phyloP scores from a whole-genome alignment of 2,888 invertebrate genomes.

The Coelopa pilipes region DNA sequence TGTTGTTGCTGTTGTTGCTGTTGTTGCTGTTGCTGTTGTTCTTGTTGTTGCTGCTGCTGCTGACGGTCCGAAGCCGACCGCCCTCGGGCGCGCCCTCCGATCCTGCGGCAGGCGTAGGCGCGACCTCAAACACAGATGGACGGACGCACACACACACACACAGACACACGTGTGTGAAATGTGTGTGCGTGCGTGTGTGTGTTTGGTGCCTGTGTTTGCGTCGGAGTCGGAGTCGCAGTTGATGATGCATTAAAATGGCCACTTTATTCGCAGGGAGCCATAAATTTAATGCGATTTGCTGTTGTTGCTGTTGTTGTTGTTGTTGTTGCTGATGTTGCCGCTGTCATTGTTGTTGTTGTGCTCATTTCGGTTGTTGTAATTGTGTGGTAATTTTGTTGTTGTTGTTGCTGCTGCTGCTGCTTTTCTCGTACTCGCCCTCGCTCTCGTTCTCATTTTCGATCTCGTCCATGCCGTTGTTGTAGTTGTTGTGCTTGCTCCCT shows the following conservation, averaged over 20 bases:
- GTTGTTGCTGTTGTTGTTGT: neutral
- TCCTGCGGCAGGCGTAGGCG: conserved; percentile 10
- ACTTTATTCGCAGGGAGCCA: conserved; percentile 24
- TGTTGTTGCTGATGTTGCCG: neutral
- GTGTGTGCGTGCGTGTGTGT: conserved; percentile 10
- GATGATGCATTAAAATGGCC: conserved; percentile 27
- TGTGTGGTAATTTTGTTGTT: too few species aligned
- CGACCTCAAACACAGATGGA: neutral
- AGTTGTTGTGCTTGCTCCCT: too few species aligned
- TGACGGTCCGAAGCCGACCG: conserved; percentile 29
- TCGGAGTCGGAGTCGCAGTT: neutral
- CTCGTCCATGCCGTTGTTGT: too few species aligned
- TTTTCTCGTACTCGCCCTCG: too few species aligned
- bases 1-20: neutral
- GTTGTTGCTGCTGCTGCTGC: too few species aligned
- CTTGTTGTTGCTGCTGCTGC: neutral
- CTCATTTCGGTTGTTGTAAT: too few species aligned
- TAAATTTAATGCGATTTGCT: conserved; percentile 27
- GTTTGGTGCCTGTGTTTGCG: neutral
- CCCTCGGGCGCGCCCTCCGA: conserved; percentile 38
- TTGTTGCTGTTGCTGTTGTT: neutral
- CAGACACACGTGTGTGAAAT: neutral
- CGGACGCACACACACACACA: too few species aligned
- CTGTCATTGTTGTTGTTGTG: too few species aligned
- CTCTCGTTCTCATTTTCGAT: too few species aligned